Evolutionary conservation across 2,797 vertebrate genomes (phyloP).

Genomic region (Chelonia mydas): DNA sequence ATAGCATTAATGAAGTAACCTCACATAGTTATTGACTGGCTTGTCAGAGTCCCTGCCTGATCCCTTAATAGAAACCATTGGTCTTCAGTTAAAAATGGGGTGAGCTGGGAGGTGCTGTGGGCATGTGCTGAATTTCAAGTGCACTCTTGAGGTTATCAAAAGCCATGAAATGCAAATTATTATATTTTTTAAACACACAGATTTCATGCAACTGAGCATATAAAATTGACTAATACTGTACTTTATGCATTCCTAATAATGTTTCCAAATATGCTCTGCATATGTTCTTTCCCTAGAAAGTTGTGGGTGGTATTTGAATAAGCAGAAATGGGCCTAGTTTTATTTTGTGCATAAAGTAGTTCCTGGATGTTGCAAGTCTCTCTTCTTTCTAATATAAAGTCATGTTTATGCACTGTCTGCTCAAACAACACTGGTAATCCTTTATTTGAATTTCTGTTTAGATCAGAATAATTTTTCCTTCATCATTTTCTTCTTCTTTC

Average conservation of each 20-base stretch:
- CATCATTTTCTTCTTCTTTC: conserved; percentile 31
- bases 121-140: conserved; percentile 91
- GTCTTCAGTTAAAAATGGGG: conserved; percentile 95
- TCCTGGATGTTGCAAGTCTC: conserved; percentile 57
- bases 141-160: conserved; percentile 89
- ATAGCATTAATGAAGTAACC: conserved; percentile 99
- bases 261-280: conserved; percentile 85
- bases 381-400: conserved; percentile 60
- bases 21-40: conserved; percentile 99
- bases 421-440: conserved; percentile 60
- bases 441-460: conserved; percentile 78
- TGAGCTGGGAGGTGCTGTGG: conserved; percentile 87
- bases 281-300: conserved; percentile 83
- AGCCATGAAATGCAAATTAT: conserved; percentile 90
- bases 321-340: conserved; percentile 76
- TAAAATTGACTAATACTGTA: conserved; percentile 91
- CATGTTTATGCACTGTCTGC: conserved; percentile 68
- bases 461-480: conserved; percentile 71
- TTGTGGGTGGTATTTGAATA: conserved; percentile 85
- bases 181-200: conserved; percentile 89
- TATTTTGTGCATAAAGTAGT: conserved; percentile 77
- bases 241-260: conserved; percentile 89
- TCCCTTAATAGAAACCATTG: conserved; percentile 98
- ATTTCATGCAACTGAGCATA: conserved; percentile 88
- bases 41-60: conserved; percentile 96